phyloP scores from a whole-genome alignment of 2,113 vertebrate species.

The Leucosticte australis region DNA sequence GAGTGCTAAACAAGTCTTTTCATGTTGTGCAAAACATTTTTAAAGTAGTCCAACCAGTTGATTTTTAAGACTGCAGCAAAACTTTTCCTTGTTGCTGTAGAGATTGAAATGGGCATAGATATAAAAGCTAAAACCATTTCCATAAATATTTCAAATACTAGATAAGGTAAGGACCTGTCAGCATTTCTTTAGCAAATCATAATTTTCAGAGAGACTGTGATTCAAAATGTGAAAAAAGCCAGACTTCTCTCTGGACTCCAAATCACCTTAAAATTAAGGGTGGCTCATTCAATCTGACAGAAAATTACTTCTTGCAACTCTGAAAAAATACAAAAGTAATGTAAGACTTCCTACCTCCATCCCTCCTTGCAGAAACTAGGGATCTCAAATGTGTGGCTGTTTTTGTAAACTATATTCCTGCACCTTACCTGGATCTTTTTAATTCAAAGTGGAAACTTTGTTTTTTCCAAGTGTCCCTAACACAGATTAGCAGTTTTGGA shows the following conservation, averaged over 20 bases:
- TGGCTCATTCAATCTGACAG: neutral
- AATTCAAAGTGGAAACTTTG: neutral
- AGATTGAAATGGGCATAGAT: neutral
- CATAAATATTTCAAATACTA: slow-evolving; percentile 1
- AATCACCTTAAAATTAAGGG: neutral
- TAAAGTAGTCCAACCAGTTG: neutral
- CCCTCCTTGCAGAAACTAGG: neutral
- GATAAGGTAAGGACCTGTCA: neutral
- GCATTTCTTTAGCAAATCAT: neutral
- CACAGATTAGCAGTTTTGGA: neutral
- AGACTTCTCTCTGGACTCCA: neutral
- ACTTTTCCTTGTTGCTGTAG: neutral
- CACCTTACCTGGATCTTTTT: neutral
- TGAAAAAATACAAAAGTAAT: neutral
- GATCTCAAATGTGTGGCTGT: neutral
- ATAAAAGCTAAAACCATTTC: neutral
- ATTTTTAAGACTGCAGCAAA: neutral
- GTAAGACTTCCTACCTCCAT: neutral
- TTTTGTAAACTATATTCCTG: neutral
- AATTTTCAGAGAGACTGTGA: slow-evolving; percentile 1
- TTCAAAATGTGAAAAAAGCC: neutral
- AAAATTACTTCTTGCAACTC: neutral
- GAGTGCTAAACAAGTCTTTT: neutral
- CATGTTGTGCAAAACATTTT: neutral
- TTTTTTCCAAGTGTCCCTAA: neutral